phyloP scores from a whole-genome alignment of 2,888 invertebrate species.

The Myopa tessellatipennis region DNA sequence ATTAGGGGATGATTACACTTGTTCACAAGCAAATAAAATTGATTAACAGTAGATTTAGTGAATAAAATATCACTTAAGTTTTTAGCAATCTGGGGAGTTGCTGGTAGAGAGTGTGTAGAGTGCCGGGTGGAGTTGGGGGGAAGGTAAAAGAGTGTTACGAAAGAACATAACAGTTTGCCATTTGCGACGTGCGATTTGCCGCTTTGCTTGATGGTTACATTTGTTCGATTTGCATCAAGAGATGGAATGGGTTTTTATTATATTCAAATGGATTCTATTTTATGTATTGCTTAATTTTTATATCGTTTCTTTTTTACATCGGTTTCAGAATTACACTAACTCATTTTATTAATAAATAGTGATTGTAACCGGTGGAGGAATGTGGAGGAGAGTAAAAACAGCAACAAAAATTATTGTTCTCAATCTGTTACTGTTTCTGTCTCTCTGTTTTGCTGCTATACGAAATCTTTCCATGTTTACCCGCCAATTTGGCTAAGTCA shows the following conservation, averaged over 20 bases:
- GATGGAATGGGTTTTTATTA: neutral
- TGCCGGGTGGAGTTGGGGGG: neutral
- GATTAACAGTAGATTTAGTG: constrained; percentile 54
- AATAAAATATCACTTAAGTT: constrained; percentile 52
- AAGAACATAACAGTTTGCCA: constrained; percentile 2
- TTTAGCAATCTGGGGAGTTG: constrained; percentile 33
- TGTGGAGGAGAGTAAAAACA: too few species aligned
- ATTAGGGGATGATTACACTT: constrained; percentile 55
- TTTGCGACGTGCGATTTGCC: neutral
- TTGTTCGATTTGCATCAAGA: neutral
- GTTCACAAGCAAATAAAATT: constrained; percentile 55
- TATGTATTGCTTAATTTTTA: neutral
- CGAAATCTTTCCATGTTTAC: constrained; percentile 48
- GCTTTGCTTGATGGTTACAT: neutral
- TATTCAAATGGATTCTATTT: neutral
- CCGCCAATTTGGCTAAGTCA: constrained; percentile 57
- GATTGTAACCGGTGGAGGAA: too few species aligned
- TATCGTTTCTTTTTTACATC: too few species aligned
- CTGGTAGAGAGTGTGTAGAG: neutral
- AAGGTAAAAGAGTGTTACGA: constrained; percentile 33
- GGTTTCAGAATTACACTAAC: too few species aligned
- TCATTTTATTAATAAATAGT: too few species aligned
- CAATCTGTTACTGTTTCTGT: too few species aligned
- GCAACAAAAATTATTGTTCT: too few species aligned
- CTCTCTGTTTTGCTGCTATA: too few species aligned